Evolutionary conservation across 1,140 invertebrate species (phyloP).

Genomic region (Drosophila lini): DNA sequence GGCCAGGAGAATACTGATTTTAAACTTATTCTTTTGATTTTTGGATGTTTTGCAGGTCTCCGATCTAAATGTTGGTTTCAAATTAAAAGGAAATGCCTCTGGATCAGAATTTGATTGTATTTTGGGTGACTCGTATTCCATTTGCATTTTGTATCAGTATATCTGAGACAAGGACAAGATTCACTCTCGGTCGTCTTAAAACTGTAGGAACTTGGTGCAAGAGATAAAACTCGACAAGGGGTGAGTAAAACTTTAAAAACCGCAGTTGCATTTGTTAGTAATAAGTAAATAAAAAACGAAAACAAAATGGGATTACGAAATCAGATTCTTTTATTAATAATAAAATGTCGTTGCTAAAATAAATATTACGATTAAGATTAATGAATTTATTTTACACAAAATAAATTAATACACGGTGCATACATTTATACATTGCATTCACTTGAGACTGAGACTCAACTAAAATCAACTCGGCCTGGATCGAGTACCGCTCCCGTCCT

Average conservation of each 20-base stretch:
- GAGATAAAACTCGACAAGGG: slow-evolving; percentile 36
- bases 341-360: slow-evolving; percentile 56
- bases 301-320: slow-evolving; percentile 37
- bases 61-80: not conserved
- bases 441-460: slow-evolving; percentile 64
- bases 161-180: not conserved
- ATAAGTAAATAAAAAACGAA: slow-evolving; percentile 28
- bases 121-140: not conserved
- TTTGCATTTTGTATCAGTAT: not conserved
- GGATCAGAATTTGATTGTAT: not conserved
- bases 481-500: slow-evolving; percentile 20
- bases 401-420: slow-evolving; percentile 46
- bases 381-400: slow-evolving; percentile 46
- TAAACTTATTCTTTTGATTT: not conserved
- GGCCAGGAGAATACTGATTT: slow-evolving; percentile 3
- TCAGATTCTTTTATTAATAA: slow-evolving; percentile 58
- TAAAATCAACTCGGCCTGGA: slow-evolving; percentile 22
- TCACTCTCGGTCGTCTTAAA: slow-evolving; percentile 1
- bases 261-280: slow-evolving; percentile 37
- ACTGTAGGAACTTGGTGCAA: slow-evolving; percentile 31
- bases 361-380: slow-evolving; percentile 52
- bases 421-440: slow-evolving; percentile 51
- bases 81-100: not conserved
- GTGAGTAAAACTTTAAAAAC: slow-evolving; percentile 29
- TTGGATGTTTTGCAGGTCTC: not conserved